These are phyloP conservation scores for Butorides virescens DNA, from an alignment of 2,113 vertebrate genomes.

Conservation along the genomic window DNA sequence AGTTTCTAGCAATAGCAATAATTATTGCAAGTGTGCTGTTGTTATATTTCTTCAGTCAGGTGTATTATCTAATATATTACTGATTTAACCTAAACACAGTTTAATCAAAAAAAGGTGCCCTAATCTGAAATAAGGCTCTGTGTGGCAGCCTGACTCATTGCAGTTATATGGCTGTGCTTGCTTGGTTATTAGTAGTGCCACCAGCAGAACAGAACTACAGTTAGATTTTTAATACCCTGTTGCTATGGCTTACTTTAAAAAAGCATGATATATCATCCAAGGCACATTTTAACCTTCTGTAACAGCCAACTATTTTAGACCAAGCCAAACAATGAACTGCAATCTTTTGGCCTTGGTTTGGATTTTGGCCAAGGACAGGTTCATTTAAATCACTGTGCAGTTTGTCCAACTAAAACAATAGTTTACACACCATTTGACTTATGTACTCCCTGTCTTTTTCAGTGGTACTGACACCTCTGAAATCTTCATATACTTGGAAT, in stretches of 20 bases:
- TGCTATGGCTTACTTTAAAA: neutral
- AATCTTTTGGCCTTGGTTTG: neutral
- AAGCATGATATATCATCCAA: neutral
- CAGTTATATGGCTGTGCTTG: neutral
- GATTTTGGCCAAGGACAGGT: neutral
- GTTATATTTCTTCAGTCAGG: neutral
- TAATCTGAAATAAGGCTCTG: neutral
- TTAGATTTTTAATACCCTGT: neutral
- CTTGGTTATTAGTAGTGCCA: neutral
- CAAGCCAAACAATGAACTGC: neutral
- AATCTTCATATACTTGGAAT: neutral
- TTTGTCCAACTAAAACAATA: neutral
- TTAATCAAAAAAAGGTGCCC: neutral
- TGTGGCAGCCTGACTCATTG: neutral
- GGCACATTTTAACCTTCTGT: neutral
- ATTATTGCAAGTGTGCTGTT: neutral
- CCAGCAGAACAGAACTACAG: neutral
- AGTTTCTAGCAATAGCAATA: neutral
- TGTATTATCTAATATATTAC: neutral
- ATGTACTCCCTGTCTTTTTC: neutral
- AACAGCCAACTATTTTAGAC: neutral
- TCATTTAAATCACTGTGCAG: neutral
- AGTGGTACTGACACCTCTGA: neutral
- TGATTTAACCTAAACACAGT: neutral
- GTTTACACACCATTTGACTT: neutral